Conservation (phyloP, 92 coral and sea anemone genomes). For the Palythoa caribaeorum region DNA sequence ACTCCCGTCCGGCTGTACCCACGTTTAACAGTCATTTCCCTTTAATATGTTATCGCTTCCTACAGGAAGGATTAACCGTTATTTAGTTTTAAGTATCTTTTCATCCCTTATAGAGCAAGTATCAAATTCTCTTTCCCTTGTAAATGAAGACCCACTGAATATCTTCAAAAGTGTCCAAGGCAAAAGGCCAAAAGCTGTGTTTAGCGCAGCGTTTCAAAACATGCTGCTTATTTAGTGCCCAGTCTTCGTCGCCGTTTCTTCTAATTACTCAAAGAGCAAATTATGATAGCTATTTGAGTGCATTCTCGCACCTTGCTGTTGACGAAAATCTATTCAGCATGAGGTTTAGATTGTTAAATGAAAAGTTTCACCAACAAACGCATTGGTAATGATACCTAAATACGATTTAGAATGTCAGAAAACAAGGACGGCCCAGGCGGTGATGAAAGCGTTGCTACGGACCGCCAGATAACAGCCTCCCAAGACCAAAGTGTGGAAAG, state of each 20-base stretch:
- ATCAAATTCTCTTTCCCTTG: too few species aligned
- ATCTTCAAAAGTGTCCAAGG: neutral
- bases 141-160: too few species aligned
- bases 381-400: neutral
- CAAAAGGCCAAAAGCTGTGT: too few species aligned
- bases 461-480: neutral
- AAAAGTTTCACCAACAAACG: neutral
- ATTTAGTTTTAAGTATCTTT: too few species aligned
- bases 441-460: conserved; percentile 47
- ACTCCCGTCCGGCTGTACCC: too few species aligned
- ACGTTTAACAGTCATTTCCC: too few species aligned
- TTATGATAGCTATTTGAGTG: neutral
- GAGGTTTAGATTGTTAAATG: neutral
- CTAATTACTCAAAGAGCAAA: too few species aligned
- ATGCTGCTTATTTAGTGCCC: neutral
- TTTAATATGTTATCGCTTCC: too few species aligned
- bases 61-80: too few species aligned
- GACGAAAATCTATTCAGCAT: neutral
- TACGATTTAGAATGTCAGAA: conserved; percentile 13
- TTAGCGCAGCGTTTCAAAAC: too few species aligned
- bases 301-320: neutral
- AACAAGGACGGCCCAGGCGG: conserved; percentile 3
- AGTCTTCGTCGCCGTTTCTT: neutral
- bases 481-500: neutral
- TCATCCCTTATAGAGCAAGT: too few species aligned